Base-by-base conservation (phyloP, 2,888 invertebrate genomes). In the Cordylochernes scorpioides region DNA sequence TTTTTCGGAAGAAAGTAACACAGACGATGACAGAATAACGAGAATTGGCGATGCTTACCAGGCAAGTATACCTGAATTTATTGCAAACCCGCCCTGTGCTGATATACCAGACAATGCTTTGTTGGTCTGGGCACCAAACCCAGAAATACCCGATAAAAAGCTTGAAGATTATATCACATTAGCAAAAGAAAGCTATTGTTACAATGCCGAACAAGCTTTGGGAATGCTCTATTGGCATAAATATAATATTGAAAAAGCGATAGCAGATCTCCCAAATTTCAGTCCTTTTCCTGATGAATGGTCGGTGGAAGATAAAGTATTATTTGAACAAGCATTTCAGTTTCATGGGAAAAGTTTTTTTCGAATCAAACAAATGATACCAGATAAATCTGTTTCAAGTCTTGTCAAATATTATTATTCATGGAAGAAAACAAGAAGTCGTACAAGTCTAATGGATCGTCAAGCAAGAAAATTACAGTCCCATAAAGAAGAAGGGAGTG, bases 201-300 rank as follows among this genome's bases (percentile, higher is more conserved):
- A 91, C 48, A 88, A 86, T 55, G 80, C 80, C 24, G 88, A 91
- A 57, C 88, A 91, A 49, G 88, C 91, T 13, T 58, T 94, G 34
- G 91, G 91, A 8, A 84, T 94, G 82, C 59, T 94, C 21, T 88
- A 84, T 54, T 94, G 88, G 86, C 88, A 91, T 50, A 84, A 86
- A 57, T 88, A 91, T 55, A 82, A 88, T 52, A 61, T 91, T 35
- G 80, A 75, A 43, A 64, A 77, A 45, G 88, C 91, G 6, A 71
- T 86, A 13, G 61, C 75, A 53, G 91, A 91, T 51, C 62, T 94
- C 44, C 77, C 86, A 2, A 91, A 91, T 54, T 94, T 88, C 51
- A 84, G 84, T 33, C 91, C 91, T 2, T 84, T 86, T 47, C 88
- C 88, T 9, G 88, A 91, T 55, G 88, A 91, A 49, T 94, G 91